Conservation (phyloP, 2,113 vertebrate species). For the Coptodon rendalli region DNA sequence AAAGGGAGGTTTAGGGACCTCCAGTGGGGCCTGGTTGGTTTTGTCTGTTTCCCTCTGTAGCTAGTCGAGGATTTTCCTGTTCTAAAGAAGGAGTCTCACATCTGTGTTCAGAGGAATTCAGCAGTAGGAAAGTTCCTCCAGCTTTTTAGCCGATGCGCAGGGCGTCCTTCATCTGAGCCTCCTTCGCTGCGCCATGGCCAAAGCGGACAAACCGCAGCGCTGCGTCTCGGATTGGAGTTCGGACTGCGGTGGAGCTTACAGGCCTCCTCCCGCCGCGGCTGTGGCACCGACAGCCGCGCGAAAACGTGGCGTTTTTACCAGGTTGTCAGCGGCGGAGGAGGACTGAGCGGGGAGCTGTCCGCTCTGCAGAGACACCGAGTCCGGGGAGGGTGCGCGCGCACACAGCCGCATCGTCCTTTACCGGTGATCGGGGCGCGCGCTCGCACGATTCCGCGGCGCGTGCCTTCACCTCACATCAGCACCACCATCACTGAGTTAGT, state of each 20-base stretch:
- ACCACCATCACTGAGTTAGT: neutral
- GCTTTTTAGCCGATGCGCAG: neutral
- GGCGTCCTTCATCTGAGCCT: constrained; percentile 19
- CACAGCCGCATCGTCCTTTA: constrained; percentile 20
- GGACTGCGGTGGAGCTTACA: neutral
- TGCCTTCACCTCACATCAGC: constrained; percentile 24
- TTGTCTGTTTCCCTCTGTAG: neutral
- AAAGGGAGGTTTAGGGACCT: neutral
- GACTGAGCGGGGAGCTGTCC: neutral
- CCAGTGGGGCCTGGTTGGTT: neutral
- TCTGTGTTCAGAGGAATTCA: neutral
- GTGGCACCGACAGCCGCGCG: neutral
- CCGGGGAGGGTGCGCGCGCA: constrained; percentile 1
- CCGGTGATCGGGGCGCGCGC: neutral
- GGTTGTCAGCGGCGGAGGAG: neutral
- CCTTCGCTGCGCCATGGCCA: constrained; percentile 22
- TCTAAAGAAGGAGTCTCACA: neutral
- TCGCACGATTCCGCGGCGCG: constrained; percentile 1
- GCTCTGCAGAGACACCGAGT: neutral
- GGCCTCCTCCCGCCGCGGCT: neutral
- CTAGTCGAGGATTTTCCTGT: neutral
- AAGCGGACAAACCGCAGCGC: constrained; percentile 15
- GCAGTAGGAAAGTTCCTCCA: neutral
- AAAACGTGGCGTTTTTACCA: neutral
- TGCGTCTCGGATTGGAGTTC: neutral